Base-by-base conservation (phyloP, 2,888 invertebrate species). In the Hetaerina titia region DNA sequence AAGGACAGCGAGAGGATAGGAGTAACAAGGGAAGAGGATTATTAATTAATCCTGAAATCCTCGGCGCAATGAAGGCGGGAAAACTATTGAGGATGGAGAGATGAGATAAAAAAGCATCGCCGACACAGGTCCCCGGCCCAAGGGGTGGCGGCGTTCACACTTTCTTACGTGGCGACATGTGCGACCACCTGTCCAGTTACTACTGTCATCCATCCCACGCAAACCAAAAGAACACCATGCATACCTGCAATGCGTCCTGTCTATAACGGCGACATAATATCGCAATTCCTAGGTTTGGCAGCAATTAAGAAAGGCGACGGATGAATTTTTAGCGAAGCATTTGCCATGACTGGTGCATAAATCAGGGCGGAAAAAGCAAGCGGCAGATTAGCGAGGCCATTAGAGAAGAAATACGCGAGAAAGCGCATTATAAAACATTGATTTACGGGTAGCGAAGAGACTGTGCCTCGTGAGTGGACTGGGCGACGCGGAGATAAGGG, bases 1-100 rank as follows among this genome's bases (percentile, higher is more conserved):
- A 60, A 60, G 8, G n/a, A 8, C 9, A 69, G 81, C 5, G 45
- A 45, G 45, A 45, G 2, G 45, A 4, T 4, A 45, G 45, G 31
- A 81, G 31, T 15, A 60, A 60, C 60, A 60, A 60, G 81, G 31
- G 15, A 8, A 45, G 31, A 92, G 92, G 56, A 74, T 74, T 57
- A 92, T 69, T 69, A 92, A 92, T 69, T 92, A 92, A 92, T 92
- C 45, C 11, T 69, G 45, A 90, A 45, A 69, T 57, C 69, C 13
- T 13, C 13, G 69, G 45, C 19, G 56, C 45, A 74, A 74, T 64
- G 31, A 81, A 11, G 92, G n/a, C 64, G 69, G 69, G 74, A 69
- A 92, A 60, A 64, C 22, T 17, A 45, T 19, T 69, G 4, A 22
- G 56, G 22, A 90, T 5, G 63, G 74, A 56, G 69, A 56, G 17